Conservation (phyloP, 2,888 invertebrate genomes). For the Litoditis marina region DNA sequence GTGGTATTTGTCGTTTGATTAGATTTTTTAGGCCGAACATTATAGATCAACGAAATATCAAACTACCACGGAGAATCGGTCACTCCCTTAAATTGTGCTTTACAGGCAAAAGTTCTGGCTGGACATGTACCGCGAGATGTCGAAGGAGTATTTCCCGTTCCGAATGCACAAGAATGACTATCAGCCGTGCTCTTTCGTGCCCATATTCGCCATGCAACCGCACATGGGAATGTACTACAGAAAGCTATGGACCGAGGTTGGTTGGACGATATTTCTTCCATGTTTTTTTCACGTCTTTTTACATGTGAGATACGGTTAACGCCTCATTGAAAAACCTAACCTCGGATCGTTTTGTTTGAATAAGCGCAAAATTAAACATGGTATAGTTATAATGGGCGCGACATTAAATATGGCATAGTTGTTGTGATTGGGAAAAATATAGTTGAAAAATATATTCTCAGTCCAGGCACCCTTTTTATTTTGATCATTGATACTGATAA, state of each 20-base stretch:
- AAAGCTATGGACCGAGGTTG: constrained; percentile 54
- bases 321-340: no score
- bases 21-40: no score
- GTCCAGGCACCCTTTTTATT: background rate
- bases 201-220: constrained; percentile 73
- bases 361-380: no score
- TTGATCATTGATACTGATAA: background rate
- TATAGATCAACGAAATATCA: background rate
- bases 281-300: no score
- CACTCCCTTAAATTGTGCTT: background rate
- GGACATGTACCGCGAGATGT: constrained; percentile 74
- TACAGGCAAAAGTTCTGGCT: constrained; percentile 75
- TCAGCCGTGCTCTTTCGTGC: constrained; percentile 80
- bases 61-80: background rate
- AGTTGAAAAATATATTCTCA: no score
- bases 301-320: no score
- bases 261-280: no score
- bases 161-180: constrained; percentile 74
- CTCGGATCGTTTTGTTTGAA: no score
- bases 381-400: no score
- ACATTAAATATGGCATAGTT: no score
- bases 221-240: constrained; percentile 58
- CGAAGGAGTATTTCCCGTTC: constrained; percentile 78
- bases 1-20: no score
- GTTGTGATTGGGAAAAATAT: no score